A percentile compares a stretch with the other conserved stretches of the same genome.
Conservation (phyloP, 2,113 vertebrate genomes). For the Maccullochella peelii region DNA sequence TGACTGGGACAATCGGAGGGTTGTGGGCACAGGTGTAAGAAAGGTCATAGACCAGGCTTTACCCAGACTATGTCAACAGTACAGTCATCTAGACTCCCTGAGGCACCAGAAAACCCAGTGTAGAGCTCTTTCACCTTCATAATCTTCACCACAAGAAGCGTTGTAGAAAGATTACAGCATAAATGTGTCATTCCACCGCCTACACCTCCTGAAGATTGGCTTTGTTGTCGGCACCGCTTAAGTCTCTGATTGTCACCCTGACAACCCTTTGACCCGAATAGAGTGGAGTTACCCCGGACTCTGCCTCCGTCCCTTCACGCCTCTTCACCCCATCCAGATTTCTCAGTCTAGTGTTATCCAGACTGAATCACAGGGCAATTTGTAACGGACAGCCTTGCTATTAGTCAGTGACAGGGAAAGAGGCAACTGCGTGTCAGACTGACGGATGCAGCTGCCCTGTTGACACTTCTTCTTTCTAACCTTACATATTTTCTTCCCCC, state of each 20-base stretch:
- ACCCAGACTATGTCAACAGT: background rate
- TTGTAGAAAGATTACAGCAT: constrained; percentile 24
- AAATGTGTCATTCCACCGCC: constrained; percentile 28
- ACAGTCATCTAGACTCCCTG: background rate
- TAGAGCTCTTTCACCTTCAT: background rate
- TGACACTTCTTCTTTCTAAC: constrained; percentile 69
- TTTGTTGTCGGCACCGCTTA: constrained; percentile 43
- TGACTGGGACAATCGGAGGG: background rate
- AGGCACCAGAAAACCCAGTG: background rate
- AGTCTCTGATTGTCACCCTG: constrained; percentile 60
- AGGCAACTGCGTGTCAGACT: constrained; percentile 73
- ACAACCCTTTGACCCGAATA: constrained; percentile 69
- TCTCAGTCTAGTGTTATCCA: constrained; percentile 70
- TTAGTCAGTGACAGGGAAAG: constrained; percentile 81
- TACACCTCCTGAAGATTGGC: constrained; percentile 42
- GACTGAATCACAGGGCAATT: constrained; percentile 80
- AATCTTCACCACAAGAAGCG: background rate
- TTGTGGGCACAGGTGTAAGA: background rate
- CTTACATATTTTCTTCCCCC: constrained; percentile 36
- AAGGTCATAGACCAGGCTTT: background rate
- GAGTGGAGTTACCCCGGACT: constrained; percentile 55
- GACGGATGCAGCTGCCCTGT: constrained; percentile 75
- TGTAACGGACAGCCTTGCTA: constrained; percentile 79
- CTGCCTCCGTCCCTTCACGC: constrained; percentile 52
- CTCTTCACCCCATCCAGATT: constrained; percentile 57